phyloP scores from a whole-genome alignment of 2,113 vertebrate genomes.

The Philantomba maxwellii region DNA sequence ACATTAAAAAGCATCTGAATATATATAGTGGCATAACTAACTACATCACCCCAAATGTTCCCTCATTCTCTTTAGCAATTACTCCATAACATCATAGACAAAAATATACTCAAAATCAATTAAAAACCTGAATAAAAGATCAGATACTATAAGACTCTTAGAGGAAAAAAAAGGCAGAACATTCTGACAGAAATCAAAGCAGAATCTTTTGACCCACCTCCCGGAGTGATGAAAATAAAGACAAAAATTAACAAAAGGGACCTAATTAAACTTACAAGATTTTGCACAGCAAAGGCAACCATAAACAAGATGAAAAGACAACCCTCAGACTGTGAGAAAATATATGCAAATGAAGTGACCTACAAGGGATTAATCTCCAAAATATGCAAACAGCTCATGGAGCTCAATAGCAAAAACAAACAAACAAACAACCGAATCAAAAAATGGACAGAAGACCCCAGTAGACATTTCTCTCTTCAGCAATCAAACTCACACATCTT shows the following conservation, averaged over 20 bases:
- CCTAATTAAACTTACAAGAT: not conserved
- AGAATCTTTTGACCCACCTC: not conserved
- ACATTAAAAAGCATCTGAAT: not conserved
- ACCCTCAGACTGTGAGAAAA: not conserved
- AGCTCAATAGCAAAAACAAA: not conserved
- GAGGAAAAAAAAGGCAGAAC: not conserved
- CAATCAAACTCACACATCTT: not conserved
- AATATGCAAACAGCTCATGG: not conserved
- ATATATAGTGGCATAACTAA: not conserved
- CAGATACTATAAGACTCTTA: not conserved
- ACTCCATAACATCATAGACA: not conserved
- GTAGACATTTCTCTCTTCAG: not conserved
- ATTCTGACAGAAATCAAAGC: not conserved
- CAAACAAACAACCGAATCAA: not conserved
- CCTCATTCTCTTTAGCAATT: not conserved
- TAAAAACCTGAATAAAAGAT: not conserved
- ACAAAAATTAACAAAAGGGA: not conserved
- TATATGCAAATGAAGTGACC: not conserved
- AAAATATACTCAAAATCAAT: not conserved
- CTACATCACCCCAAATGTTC: not conserved
- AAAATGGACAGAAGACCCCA: not conserved
- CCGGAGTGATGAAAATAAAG: not conserved
- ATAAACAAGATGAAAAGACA: not conserved
- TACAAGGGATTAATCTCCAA: not conserved
- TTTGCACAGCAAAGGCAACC: not conserved